Evolutionary conservation across 2,888 invertebrate species (phyloP), one percentile per base, ranked within the genome.

Genomic region (Stictocephala bisonia): DNA sequence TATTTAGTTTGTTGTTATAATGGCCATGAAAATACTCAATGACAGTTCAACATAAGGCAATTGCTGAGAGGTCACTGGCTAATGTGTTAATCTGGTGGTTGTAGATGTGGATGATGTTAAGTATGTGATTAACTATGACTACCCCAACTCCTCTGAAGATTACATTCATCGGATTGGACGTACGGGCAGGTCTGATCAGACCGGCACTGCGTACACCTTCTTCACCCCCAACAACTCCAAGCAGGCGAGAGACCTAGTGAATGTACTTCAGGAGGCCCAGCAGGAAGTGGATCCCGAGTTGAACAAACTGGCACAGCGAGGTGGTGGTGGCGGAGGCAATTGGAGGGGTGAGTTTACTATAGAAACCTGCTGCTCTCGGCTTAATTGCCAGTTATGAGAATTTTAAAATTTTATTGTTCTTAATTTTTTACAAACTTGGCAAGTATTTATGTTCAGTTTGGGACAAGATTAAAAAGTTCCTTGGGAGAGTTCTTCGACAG

Each of bases 71-170:
- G 20, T n/a, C 3, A 20, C 15, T 40, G 35, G 11, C 2, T 22
- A 22, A 1, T 3, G 3, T 2, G 18, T 22, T 20, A 13, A 35
- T 4, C 40, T 22, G 2, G 1, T 29, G 31, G n/a, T n/a, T 56
- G 9, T 31, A 91, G 91, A 91, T 86, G 90, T 91, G 80, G 89
- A 90, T 81, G 91, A 91, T 83, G 90, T 91, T 77, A 90, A 90
- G 83, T 90, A 88, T 85, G 91, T 92, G 71, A 90, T 91, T 83
- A 92, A 92, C 85, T 91, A 87, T 83, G 91, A 91, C 83, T 92
- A 90, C 82, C 91, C 91, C n/a, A 88, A 87, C 78, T 89, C 88
- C 79, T 89, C 90, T 24, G 91, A 92, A 83, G 91, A 92, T 83
- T 91, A 91, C 82, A 90, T 91, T 64, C 91, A 91, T 83, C 86